Evolutionary conservation across 2,113 vertebrate genomes (phyloP), one percentile per base, ranked within the genome.

Genomic region (Strix aluco): DNA sequence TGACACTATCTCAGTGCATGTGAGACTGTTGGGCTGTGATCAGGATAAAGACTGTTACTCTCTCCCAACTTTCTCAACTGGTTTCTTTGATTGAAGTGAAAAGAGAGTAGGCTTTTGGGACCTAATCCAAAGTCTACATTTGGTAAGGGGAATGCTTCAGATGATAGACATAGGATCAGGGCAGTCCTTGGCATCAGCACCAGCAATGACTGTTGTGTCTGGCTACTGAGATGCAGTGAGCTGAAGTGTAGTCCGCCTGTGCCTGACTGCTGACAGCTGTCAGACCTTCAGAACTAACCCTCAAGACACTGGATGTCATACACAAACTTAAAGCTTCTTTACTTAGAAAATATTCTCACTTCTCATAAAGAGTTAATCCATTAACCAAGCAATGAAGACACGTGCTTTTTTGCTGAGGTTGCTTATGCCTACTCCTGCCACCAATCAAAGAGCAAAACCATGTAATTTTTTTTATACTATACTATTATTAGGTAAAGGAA

Each of bases 111-210:
- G 79, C 29, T 83, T 77, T 90, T 73, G 88, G 75, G 71, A 81
- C 10, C 14, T 23, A 74, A 79, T 75, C 83, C 85, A 93, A 96
- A 93, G 63, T 32, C 87, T 87, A 36, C 80, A 81, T 80, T 85
- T 90, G 71, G 74, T 46, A 51, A 80, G 46, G 62, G 29, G 40
- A 94, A 80, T 0, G 5, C 22, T 94, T 91, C 62, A 79, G 38
- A 61, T 71, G 71, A 73, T 2, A 94, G 66, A 46, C 3, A 1
- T 3, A 47, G 62, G 54, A 70, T 49, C 32, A 90, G 81, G 79
- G 30, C 25, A 67, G 61, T 46, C 61, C 42, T 81, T 36, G 65
- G 36, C 46, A 81, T 88, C 25, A 65, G 73, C 32, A 61, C 19
- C 51, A 92, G 65, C 69, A 81, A 15, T 4, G 51, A 18, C 51